Conservation (phyloP, 2,888 invertebrate species). For the Tetragonula carbonaria region DNA sequence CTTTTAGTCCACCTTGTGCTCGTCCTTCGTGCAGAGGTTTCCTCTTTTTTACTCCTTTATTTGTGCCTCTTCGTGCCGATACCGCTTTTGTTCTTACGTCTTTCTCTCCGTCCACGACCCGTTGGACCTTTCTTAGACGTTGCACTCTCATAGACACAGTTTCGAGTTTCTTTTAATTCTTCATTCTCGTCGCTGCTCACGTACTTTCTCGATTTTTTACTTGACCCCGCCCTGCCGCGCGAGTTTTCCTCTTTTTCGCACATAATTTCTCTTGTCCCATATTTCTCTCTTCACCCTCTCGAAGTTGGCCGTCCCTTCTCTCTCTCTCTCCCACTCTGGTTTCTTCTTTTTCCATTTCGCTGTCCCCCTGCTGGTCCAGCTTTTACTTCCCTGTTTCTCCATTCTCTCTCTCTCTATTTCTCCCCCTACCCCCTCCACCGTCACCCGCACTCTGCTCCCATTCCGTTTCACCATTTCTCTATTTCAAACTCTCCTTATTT, state of each 20-base stretch:
- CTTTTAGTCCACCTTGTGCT: background rate
- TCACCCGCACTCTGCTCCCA: background rate
- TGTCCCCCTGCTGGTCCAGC: background rate
- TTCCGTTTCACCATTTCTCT: constrained; percentile 35
- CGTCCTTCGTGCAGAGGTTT: background rate
- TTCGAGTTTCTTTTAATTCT: constrained; percentile 55
- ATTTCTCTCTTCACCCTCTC: constrained; percentile 44
- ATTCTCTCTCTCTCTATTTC: background rate
- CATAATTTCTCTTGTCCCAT: constrained; percentile 51
- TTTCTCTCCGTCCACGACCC: background rate
- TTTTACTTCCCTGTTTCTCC: constrained; percentile 15
- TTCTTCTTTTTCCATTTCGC: constrained; percentile 22
- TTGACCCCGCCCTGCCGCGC: background rate
- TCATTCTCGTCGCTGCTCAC: constrained; percentile 47
- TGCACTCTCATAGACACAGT: constrained; percentile 33
- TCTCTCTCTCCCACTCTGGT: background rate
- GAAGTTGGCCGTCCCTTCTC: constrained; percentile 9
- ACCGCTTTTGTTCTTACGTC: background rate
- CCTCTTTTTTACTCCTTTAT: background rate
- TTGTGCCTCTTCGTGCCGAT: background rate
- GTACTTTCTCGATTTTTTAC: constrained; percentile 40
- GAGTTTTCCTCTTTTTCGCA: constrained; percentile 27
- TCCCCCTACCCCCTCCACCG: too few species aligned
- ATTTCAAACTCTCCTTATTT: constrained; percentile 45
- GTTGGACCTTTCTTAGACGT: background rate